Percentiles rank a stretch among this genome's conserved stretches.
phyloP scores from a whole-genome alignment of 2,113 vertebrate species.

The Phyllostomus hastatus region DNA sequence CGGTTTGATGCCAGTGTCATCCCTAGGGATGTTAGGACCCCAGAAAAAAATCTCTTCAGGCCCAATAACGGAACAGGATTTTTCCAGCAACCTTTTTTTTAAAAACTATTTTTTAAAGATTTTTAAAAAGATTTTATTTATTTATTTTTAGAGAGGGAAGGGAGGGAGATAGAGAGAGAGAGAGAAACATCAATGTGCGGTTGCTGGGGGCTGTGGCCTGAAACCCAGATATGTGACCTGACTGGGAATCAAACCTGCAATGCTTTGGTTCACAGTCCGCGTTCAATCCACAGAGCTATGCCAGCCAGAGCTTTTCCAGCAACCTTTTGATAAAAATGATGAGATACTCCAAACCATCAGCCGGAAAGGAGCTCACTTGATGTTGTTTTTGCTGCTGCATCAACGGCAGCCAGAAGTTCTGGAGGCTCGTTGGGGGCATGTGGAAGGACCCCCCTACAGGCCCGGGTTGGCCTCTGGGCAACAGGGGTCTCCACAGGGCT shows the following conservation, averaged over 20 bases:
- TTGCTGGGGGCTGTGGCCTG: no score
- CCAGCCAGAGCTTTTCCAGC: no score
- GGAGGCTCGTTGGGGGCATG: not conserved
- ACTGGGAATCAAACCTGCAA: no score
- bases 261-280: no score
- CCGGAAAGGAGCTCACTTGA: not conserved
- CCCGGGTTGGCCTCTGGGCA: not conserved
- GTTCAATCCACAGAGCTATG: no score
- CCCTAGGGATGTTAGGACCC: not conserved
- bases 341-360: not conserved
- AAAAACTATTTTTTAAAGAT: no score
- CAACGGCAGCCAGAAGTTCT: not conserved
- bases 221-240: no score
- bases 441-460: not conserved
- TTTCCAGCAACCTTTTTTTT: not conserved
- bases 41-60: not conserved
- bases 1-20: not conserved
- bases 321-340: not conserved
- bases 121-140: no score
- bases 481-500: not conserved
- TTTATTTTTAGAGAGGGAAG: no score
- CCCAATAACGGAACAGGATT: not conserved
- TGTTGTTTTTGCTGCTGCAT: not conserved
- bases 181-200: no score
- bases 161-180: no score